Percentiles rank a stretch among this genome's conserved stretches.
phyloP scores from a whole-genome alignment of 2,797 vertebrate genomes.

The Eurystomus glaucurus region DNA sequence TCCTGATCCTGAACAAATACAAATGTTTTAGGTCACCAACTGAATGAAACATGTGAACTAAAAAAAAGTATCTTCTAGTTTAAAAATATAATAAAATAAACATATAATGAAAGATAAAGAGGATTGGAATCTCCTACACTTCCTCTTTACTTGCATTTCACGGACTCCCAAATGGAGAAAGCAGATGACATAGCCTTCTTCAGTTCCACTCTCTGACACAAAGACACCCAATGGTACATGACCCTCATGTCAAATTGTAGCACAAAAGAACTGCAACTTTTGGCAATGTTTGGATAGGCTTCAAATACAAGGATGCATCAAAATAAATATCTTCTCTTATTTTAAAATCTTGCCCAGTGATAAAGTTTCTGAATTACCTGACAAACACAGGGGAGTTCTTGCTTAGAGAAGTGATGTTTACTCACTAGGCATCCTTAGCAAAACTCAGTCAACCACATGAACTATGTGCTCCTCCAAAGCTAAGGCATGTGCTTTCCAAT shows the following conservation, averaged over 20 bases:
- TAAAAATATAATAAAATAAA: background rate
- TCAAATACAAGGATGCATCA: background rate
- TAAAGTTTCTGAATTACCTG: background rate
- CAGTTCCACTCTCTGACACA: background rate
- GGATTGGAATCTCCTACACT: background rate
- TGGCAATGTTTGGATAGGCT: background rate
- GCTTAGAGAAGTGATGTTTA: background rate
- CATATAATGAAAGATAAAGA: background rate
- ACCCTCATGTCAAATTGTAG: background rate
- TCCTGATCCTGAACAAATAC: background rate
- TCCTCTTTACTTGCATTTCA: background rate
- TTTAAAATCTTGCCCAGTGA: background rate
- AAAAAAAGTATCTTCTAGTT: background rate
- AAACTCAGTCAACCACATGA: background rate
- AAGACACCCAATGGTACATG: background rate
- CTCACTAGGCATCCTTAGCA: background rate
- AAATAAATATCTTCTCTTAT: background rate
- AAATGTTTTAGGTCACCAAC: background rate
- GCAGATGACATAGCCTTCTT: background rate
- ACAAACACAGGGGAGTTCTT: background rate
- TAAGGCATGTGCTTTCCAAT: background rate
- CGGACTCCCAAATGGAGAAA: background rate
- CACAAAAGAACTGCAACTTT: background rate
- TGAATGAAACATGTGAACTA: background rate
- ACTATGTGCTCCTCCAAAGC: rapidly evolving